These are phyloP conservation scores for Puma concolor DNA, from an alignment of 2,113 vertebrate genomes.

Conservation along the genomic window DNA sequence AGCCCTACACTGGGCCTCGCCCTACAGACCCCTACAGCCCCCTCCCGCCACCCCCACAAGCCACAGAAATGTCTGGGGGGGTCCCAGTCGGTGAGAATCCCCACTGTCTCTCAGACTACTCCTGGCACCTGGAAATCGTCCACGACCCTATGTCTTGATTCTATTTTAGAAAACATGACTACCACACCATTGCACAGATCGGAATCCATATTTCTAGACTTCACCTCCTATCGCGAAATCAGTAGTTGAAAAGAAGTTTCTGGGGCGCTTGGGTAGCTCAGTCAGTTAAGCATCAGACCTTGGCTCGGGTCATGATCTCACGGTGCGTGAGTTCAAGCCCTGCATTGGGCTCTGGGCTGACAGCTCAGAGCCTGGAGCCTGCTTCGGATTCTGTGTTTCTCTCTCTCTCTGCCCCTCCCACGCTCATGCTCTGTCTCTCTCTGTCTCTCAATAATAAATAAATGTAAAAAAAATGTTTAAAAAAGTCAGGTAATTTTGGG, in stretches of 20 bases:
- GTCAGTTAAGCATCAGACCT: too few relatives aligned
- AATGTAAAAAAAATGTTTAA: too few relatives aligned
- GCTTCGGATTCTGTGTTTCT: too few relatives aligned
- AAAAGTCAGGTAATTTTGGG: neutral
- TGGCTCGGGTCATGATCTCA: too few relatives aligned
- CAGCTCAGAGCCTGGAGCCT: too few relatives aligned
- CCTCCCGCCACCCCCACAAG: too few relatives aligned
- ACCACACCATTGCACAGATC: neutral
- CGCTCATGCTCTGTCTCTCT: too few relatives aligned
- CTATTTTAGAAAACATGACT: neutral
- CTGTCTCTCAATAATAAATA: too few relatives aligned
- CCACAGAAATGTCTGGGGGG: neutral
- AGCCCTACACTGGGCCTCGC: rapidly evolving
- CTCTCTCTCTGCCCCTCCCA: too few relatives aligned
- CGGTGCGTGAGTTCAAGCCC: too few relatives aligned
- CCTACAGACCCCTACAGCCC: neutral
- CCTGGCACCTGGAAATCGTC: neutral
- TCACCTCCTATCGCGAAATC: neutral
- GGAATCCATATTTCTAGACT: neutral
- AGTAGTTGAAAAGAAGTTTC: neutral
- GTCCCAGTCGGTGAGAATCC: neutral
- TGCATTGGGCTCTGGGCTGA: too few relatives aligned
- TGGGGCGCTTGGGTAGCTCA: neutral
- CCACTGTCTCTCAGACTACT: neutral
- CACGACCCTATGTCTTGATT: neutral